Base-by-base conservation (phyloP, 2,888 invertebrate genomes). In the Automeris io region DNA sequence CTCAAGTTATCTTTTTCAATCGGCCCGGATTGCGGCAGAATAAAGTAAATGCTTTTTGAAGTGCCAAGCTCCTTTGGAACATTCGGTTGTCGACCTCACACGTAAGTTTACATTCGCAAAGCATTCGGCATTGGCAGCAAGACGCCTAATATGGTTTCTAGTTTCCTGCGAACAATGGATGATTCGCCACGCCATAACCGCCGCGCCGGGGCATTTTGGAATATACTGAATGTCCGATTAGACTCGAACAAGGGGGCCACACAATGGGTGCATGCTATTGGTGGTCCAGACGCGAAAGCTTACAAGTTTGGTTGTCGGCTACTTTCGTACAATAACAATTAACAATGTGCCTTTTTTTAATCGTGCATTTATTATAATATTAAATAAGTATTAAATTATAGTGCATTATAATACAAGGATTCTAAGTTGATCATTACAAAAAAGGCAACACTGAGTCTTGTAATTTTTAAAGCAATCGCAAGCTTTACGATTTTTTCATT, bases 141-240 rank as follows among this genome's bases (percentile, higher is more conserved):
- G 9, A 32, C 46, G 43, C 65, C 70, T 49, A 68, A 71, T 68
- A 77, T 53, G 77, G 77, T 41, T 37, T 11, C 21, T 35, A 35
- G 61, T 66, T 67, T 78, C 75, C 78, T 72, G 69, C 46, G 49
- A 43, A 47, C 76, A 77, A 75, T 70, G 58, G 63, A 55, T 57
- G 55, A 62, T 71, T 70, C 46, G 68, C 67, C 49, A 49, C 35
- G 21, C 39, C 39, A 34, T 39, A 34, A 22, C 34, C 11, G 23
- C 16, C 8, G 34, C 11, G 23, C 16, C 8, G 34, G 18, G 29
- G 39, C n/a, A 29, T 39, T 39, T 39, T 26, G 33, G 38, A 38
- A 33, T 39, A 39, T 34, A 22, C 21, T 39, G 26, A 34, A 39
- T 39, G 34, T 26, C 22, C 26, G 21, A 39, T 39, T 34, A 34